These are phyloP conservation scores for Sesia bembeciformis DNA, from an alignment of 2,888 invertebrate genomes.

Conservation along the genomic window DNA sequence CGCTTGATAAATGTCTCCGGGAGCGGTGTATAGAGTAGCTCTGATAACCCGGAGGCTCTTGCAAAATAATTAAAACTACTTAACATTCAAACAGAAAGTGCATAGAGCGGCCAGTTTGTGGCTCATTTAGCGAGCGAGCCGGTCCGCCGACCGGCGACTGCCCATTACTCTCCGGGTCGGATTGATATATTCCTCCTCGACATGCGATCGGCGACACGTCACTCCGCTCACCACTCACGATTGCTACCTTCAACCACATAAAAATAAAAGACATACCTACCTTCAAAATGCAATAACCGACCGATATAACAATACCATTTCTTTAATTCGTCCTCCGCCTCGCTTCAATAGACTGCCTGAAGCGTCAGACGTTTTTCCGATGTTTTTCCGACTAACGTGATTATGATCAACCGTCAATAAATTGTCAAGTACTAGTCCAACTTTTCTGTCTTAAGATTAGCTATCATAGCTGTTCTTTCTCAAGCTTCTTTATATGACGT, in stretches of 20 bases:
- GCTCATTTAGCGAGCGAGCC: conserved; percentile 22
- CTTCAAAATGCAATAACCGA: too few species aligned
- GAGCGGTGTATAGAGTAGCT: conserved; percentile 26
- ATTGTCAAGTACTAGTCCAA: too few species aligned
- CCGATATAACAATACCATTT: too few species aligned
- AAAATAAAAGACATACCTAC: too few species aligned
- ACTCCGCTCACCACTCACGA: conserved; percentile 28
- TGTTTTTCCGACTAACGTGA: too few species aligned
- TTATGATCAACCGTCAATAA: too few species aligned
- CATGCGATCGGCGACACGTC: conserved; percentile 71
- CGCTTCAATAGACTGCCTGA: too few species aligned
- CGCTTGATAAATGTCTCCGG: conserved; percentile 48
- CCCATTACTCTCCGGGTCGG: conserved; percentile 52
- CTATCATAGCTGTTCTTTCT: too few species aligned
- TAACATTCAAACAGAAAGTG: conserved; percentile 66
- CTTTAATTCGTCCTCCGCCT: too few species aligned
- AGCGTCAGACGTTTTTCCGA: too few species aligned
- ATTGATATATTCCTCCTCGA: conserved; percentile 66
- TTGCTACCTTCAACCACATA: conserved; percentile 9
- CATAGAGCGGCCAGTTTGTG: conserved; percentile 43
- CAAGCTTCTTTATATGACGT: neutral
- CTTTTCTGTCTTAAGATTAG: too few species aligned
- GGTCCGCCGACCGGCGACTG: conserved; percentile 21
- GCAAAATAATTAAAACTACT: conserved; percentile 72
- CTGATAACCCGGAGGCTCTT: conserved; percentile 42